Evolutionary conservation across 2,888 invertebrate genomes (phyloP).

Genomic region (Timema podura): DNA sequence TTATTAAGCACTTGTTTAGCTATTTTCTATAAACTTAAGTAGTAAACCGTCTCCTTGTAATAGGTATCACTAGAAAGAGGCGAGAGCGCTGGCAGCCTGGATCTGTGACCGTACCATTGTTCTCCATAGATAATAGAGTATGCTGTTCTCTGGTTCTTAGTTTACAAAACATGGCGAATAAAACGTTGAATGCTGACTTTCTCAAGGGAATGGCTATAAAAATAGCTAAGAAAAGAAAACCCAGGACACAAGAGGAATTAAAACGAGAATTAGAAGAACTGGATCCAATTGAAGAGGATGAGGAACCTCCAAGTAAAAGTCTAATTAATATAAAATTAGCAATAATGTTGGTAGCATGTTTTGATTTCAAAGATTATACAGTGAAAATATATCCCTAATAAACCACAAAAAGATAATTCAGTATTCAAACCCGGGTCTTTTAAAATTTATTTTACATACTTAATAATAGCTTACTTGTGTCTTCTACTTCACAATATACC

Average conservation of each 20-base stretch:
- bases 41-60: too few species aligned
- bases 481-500: too few species aligned
- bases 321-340: background rate
- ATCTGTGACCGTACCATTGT: too few species aligned
- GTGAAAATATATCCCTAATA: background rate
- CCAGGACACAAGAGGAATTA: constrained; percentile 3
- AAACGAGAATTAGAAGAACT: constrained; percentile 35
- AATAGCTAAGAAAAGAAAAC: constrained; percentile 11
- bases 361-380: background rate
- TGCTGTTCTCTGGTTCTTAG: too few species aligned
- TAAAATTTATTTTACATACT: too few species aligned
- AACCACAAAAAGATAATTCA: background rate
- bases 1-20: too few species aligned
- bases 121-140: too few species aligned
- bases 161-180: background rate
- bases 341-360: background rate
- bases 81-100: too few species aligned
- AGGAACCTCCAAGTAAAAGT: constrained; percentile 23
- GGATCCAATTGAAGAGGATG: constrained; percentile 33
- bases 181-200: background rate
- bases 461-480: too few species aligned
- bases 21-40: too few species aligned
- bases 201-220: constrained; percentile 11
- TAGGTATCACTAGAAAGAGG: too few species aligned
- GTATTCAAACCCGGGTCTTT: too few species aligned